Evolutionary conservation across 2,113 vertebrate genomes (phyloP).

Genomic region (Nothoprocta perdicaria): DNA sequence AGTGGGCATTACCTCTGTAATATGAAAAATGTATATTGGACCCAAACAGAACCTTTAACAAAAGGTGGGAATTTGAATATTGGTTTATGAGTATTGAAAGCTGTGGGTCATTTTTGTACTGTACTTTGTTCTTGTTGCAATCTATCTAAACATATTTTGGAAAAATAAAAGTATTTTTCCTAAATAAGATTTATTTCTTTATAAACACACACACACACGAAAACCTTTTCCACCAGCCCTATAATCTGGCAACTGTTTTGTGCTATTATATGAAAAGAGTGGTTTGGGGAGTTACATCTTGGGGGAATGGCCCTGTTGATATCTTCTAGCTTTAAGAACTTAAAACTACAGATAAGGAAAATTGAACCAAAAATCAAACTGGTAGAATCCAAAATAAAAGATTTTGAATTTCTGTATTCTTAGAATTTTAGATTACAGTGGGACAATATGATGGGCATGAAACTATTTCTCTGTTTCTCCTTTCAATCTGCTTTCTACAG

Average conservation of each 20-base stretch:
- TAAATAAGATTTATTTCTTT: background rate
- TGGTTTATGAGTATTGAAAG: constrained; percentile 5
- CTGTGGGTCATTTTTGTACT: background rate
- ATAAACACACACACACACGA: background rate
- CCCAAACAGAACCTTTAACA: background rate
- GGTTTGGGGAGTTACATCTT: background rate
- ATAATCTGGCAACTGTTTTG: background rate
- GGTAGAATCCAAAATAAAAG: background rate
- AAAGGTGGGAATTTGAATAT: background rate
- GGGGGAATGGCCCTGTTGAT: background rate
- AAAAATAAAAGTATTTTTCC: constrained; percentile 43
- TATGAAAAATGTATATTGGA: background rate
- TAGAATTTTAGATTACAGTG: background rate
- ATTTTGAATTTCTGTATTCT: background rate
- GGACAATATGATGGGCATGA: background rate
- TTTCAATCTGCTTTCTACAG: background rate
- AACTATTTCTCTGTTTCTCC: background rate
- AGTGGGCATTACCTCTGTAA: background rate
- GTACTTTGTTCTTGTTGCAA: constrained; percentile 35
- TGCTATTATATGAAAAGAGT: background rate
- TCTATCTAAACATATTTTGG: background rate
- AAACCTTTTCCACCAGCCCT: background rate
- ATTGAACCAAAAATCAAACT: background rate
- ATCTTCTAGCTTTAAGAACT: background rate
- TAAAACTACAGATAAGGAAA: background rate